Base-by-base conservation (phyloP, 35 echinoderm and acorn worm species). In the Lytechinus pictus region DNA sequence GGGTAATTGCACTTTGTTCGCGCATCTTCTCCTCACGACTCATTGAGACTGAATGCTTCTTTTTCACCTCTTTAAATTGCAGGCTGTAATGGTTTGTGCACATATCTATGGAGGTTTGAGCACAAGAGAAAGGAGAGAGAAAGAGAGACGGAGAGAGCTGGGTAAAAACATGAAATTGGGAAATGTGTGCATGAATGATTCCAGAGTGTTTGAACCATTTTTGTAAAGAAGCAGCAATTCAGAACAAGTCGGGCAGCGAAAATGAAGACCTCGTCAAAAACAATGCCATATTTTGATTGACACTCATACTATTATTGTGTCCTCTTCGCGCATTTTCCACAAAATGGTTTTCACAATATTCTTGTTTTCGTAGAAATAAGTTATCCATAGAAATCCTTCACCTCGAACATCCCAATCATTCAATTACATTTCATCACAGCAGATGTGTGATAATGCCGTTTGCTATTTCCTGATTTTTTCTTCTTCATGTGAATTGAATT, bases 1-100 rank as follows among this genome's bases (percentile, higher is more conserved):
- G 88, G 88, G 88, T 90, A 90, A 90, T 52, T 54, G 88, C 88
- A 90, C 88, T 90, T 90, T 90, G 88, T 54, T 79, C 19, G 66
- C 66, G 66, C 66, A 79, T 79, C 66, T 79, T 79, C 66, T 79
- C 19, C 66, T 79, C 66, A 79, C 19, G 66, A 79, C 66, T 24
- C 66, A 24, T 79, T 79, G 6, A 79, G 28, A 90, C 88, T 90
- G 88, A 6, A 90, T 10, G 52, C 10, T 90, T 90, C 52, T 54
- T 90, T 44, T 90, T 90, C 88, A 90, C 27, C 66, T 79, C 21
- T 79, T 79, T 8, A 4, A 79, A 79, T 79, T 4, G 66, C 57
- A 60, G 57, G 57, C 57, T 10, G 57, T 10, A 16, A 60, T 12
- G 66, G 66, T 79, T 79, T 24, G 21, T 79, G 66, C 66, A 79